Evolutionary conservation across 2,113 vertebrate species (phyloP).

Genomic region (Rhipidura dahli): DNA sequence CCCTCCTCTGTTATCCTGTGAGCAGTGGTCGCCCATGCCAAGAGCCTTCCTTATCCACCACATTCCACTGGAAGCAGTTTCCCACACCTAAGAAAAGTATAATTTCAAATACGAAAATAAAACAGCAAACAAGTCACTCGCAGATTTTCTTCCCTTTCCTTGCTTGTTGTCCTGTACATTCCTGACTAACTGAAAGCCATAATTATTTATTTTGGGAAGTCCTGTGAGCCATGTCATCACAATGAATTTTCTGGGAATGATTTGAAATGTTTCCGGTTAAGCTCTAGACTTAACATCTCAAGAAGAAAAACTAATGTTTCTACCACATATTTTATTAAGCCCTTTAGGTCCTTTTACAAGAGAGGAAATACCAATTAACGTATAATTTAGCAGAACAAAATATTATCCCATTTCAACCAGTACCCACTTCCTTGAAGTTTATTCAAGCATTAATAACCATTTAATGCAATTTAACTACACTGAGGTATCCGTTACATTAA

Average conservation of each 20-base stretch:
- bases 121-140: background rate
- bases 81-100: background rate
- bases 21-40: rapidly evolving
- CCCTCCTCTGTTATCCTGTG: background rate
- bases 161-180: background rate
- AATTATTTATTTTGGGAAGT: slow-evolving; percentile 65
- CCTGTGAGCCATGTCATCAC: slow-evolving; percentile 43
- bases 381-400: slow-evolving; percentile 87
- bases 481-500: slow-evolving; percentile 85
- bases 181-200: slow-evolving; percentile 5
- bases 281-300: slow-evolving; percentile 72
- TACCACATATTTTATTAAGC: slow-evolving; percentile 81
- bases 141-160: background rate
- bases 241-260: slow-evolving; percentile 76
- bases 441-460: slow-evolving; percentile 87
- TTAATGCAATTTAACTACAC: slow-evolving; percentile 86
- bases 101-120: background rate
- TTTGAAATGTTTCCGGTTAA: slow-evolving; percentile 74
- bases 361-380: slow-evolving; percentile 85
- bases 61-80: background rate
- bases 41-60: rapidly evolving
- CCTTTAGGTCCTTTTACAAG: slow-evolving; percentile 83
- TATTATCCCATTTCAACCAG: slow-evolving; percentile 85
- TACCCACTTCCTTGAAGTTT: slow-evolving; percentile 85
- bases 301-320: slow-evolving; percentile 72